Percentiles rank a stretch among this genome's conserved stretches.
Evolutionary conservation across 2,113 vertebrate genomes (phyloP).

Genomic region (Brachypodius melanocephalos): DNA sequence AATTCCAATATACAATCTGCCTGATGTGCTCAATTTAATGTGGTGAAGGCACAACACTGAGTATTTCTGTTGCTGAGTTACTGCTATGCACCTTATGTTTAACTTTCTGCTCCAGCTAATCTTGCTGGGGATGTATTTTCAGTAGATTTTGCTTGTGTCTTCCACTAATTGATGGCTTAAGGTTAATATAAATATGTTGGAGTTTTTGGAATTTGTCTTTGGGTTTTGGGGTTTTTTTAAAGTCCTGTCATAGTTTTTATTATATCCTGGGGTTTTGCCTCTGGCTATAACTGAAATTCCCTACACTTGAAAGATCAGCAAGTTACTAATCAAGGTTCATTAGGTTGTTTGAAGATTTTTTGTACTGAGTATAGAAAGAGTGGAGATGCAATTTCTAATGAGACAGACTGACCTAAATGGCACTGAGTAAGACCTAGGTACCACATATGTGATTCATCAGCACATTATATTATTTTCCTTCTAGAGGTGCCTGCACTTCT

Average conservation of each 20-base stretch:
- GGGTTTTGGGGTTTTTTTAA: not conserved
- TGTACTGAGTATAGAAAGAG: not conserved
- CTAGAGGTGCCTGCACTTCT: not conserved
- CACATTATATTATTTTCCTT: not conserved
- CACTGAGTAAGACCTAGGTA: not conserved
- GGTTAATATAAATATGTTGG: not conserved
- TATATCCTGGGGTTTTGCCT: not conserved
- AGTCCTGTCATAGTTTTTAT: not conserved
- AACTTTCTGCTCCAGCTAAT: not conserved
- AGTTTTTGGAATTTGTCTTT: not conserved
- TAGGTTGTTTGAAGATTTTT: not conserved
- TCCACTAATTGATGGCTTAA: not conserved
- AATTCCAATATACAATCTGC: not conserved
- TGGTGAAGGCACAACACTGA: not conserved
- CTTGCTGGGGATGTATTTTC: not conserved
- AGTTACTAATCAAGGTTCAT: not conserved
- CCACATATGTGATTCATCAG: not conserved
- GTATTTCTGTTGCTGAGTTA: not conserved
- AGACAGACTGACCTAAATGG: not conserved
- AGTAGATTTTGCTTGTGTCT: not conserved
- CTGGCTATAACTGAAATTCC: not conserved
- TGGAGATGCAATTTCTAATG: not conserved
- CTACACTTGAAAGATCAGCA: not conserved
- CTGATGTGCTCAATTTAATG: not conserved
- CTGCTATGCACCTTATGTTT: not conserved